phyloP scores from a whole-genome alignment of 2,888 invertebrate genomes.

The Chloromyia formosa region DNA sequence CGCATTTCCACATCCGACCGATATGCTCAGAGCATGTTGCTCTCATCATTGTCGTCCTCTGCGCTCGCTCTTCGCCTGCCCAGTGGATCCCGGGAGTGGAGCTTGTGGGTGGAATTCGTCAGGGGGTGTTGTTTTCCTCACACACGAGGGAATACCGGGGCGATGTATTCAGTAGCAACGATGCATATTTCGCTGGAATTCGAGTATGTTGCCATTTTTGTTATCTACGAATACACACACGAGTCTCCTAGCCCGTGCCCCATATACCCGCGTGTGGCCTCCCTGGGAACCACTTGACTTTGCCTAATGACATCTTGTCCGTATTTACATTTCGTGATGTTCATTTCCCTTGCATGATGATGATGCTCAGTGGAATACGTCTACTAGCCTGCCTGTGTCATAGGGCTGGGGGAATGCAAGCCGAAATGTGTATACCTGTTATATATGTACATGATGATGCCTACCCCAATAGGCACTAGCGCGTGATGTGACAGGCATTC shows the following conservation, averaged over 20 bases:
- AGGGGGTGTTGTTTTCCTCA: conserved; percentile 13
- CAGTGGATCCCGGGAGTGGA: neutral
- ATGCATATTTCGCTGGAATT: neutral
- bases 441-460: no score
- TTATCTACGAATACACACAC: neutral
- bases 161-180: neutral
- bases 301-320: conserved; percentile 47
- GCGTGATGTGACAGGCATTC: conserved; percentile 23
- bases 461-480: neutral
- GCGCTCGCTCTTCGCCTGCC: neutral
- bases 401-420: no score
- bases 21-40: neutral
- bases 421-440: no score
- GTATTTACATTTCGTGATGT: conserved; percentile 45
- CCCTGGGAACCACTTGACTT: conserved; percentile 39
- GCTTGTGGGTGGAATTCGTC: neutral
- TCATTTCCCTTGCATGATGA: conserved; percentile 39
- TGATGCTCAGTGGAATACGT: neutral
- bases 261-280: neutral
- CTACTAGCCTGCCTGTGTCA: neutral
- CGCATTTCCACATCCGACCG: neutral
- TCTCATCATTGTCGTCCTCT: neutral
- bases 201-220: conserved; percentile 7
- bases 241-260: neutral
- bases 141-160: neutral